Conservation (phyloP, 2,113 vertebrate species). For the Perca schrenkii region DNA sequence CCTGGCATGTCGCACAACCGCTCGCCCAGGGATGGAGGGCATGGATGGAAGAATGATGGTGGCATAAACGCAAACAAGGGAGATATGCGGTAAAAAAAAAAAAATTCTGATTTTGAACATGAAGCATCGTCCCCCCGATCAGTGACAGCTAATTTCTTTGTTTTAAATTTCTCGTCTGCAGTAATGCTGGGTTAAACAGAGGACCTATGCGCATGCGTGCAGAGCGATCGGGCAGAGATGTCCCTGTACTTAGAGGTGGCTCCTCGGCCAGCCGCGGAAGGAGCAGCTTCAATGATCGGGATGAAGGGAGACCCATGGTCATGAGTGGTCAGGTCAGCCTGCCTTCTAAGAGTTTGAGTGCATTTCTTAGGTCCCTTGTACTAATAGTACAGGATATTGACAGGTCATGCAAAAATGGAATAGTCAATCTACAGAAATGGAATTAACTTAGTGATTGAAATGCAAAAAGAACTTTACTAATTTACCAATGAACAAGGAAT, state of each 20-base stretch:
- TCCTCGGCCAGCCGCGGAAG: slow-evolving; percentile 88
- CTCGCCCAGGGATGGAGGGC: slow-evolving; percentile 88
- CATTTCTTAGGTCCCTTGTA: not conserved
- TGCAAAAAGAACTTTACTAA: too few species aligned
- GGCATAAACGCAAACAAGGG: slow-evolving; percentile 88
- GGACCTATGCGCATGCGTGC: slow-evolving; percentile 84
- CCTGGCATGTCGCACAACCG: slow-evolving; percentile 88
- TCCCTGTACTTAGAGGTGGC: slow-evolving; percentile 86
- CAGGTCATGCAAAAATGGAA: not conserved
- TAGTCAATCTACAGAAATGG: too few species aligned
- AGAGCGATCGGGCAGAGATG: slow-evolving; percentile 91
- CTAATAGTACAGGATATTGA: not conserved
- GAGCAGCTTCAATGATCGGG: slow-evolving; percentile 87
- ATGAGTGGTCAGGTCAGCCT: slow-evolving; percentile 87
- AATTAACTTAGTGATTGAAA: too few species aligned
- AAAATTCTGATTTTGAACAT: not conserved
- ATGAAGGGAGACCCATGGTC: slow-evolving; percentile 87
- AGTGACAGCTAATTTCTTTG: not conserved
- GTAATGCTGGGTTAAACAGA: slow-evolving; percentile 56
- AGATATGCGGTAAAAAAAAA: slow-evolving; percentile 88
- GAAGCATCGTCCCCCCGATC: not conserved
- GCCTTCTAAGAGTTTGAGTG: not conserved
- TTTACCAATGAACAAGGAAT: not conserved
- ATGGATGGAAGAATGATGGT: slow-evolving; percentile 91
- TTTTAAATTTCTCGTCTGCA: not conserved